phyloP scores from a whole-genome alignment of 2,113 vertebrate genomes.

The Solenodon paradoxus region DNA sequence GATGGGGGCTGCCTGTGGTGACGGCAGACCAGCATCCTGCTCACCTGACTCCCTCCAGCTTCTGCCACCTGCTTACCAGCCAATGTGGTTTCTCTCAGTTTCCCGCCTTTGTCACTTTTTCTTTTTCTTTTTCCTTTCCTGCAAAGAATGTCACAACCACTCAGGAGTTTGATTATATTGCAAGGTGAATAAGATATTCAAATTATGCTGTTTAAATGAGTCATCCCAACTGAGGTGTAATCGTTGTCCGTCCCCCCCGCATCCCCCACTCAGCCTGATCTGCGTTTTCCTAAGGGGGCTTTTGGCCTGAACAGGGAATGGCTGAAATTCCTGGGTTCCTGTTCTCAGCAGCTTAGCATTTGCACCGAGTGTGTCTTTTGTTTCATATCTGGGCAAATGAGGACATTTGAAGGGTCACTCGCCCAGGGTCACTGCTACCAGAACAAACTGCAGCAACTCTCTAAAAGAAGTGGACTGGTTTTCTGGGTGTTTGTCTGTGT shows the following conservation, averaged over 20 bases:
- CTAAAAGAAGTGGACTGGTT: not conserved
- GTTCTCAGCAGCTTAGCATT: not conserved
- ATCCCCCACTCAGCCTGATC: not conserved
- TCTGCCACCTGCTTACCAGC: not conserved
- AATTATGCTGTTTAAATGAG: constrained; percentile 48
- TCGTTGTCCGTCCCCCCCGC: not conserved
- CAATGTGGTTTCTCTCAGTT: not conserved
- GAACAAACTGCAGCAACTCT: not conserved
- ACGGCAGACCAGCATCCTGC: not conserved
- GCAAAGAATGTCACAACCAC: not conserved
- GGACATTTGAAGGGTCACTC: not conserved
- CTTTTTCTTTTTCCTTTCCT: not conserved
- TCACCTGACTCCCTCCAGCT: not conserved
- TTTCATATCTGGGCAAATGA: constrained; percentile 14
- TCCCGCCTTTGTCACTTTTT: not conserved
- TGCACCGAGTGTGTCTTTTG: not conserved
- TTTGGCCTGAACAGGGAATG: not conserved
- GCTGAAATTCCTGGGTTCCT: not conserved
- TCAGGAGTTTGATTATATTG: constrained; percentile 47
- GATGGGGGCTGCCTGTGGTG: not conserved
- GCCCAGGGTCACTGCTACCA: not conserved
- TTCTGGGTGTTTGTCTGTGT: not conserved
- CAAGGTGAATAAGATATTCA: constrained; percentile 23
- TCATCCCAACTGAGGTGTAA: constrained; percentile 9
- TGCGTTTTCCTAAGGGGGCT: constrained; percentile 9